These are phyloP conservation scores for Elephas maximus DNA, from an alignment of 2,113 vertebrate species.

Conservation along the genomic window DNA sequence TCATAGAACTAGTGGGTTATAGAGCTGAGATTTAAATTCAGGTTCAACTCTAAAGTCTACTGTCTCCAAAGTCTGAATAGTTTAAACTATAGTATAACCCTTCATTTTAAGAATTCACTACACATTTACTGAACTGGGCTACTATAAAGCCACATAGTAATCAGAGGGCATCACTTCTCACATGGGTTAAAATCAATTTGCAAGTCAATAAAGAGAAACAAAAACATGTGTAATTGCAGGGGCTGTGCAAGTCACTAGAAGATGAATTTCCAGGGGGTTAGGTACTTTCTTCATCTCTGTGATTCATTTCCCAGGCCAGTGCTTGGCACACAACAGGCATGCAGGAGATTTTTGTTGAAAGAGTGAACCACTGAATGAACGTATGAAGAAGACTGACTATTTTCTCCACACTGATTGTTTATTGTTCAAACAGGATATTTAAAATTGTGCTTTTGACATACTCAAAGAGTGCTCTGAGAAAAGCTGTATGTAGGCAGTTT, in stretches of 20 bases:
- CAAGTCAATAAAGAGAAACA: not conserved
- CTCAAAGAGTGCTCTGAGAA: not conserved
- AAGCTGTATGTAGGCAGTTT: not conserved
- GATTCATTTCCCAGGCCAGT: not conserved
- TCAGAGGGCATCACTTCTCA: not conserved
- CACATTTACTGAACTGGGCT: not conserved
- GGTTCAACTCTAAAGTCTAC: not conserved
- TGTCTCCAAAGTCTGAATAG: not conserved
- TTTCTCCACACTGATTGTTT: not conserved
- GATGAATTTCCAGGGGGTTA: not conserved
- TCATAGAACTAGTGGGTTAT: not conserved
- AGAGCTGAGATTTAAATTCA: not conserved
- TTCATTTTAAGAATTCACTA: not conserved
- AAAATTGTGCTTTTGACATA: not conserved
- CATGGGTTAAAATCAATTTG: not conserved
- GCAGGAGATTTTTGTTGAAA: not conserved
- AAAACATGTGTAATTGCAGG: not conserved
- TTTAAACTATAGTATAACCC: not conserved
- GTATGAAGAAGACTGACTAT: not conserved
- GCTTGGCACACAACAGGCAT: not conserved
- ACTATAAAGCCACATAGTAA: not conserved
- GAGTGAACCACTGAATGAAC: not conserved
- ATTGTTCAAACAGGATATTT: not conserved
- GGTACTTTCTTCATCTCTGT: not conserved
- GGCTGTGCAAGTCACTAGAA: not conserved